Base-by-base conservation (phyloP, 2,797 vertebrate genomes). In the Platalea minor region DNA sequence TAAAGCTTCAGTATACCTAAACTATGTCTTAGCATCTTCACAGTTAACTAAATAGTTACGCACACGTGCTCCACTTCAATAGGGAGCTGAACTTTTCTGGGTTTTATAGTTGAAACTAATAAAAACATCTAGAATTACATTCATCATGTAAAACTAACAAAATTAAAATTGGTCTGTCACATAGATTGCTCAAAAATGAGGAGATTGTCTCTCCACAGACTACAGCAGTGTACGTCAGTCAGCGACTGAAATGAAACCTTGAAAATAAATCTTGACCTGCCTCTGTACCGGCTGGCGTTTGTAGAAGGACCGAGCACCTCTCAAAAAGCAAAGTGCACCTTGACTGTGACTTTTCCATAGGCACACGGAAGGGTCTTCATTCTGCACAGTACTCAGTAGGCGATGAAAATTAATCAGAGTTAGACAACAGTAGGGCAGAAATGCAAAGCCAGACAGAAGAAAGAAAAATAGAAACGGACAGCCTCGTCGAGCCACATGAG, bases 391-490 rank as follows among this genome's bases (percentile, higher is more conserved):
- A 54, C 76, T 78, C 13, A 74, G n/a, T 5, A 83, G 61, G 81
- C 7, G 4, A 41, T 19, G 17, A 73, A 82, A 89, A 90, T 61
- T 73, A 84, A 60, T 69, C 65, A 25, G 59, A 67, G 17, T 26
- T 41, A 67, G n/a, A 76, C 43, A 81, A 53, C 14, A 59, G 51
- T 12, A 29, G 35, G 37, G 31, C 85, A 93, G 79, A 95, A 93
- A 72, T 14, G 33, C 48, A 93, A 83, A 87, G 9, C 26, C 37
- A 88, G 77, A 31, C 28, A 80, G 70, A 75, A 83, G 48, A 83
- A 88, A 77, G 75, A 46, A 82, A 93, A 93, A 94, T 76, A 85
- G 87, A 77, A 94, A 64, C 5, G 45, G 85, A 76, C 79, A 94
- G 45, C 11, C 53, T 91, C 43, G 17, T 70, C 65, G 13, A 77